Evolutionary conservation across 1,140 invertebrate genomes (phyloP).

Genomic region (Danaus plexippus): DNA sequence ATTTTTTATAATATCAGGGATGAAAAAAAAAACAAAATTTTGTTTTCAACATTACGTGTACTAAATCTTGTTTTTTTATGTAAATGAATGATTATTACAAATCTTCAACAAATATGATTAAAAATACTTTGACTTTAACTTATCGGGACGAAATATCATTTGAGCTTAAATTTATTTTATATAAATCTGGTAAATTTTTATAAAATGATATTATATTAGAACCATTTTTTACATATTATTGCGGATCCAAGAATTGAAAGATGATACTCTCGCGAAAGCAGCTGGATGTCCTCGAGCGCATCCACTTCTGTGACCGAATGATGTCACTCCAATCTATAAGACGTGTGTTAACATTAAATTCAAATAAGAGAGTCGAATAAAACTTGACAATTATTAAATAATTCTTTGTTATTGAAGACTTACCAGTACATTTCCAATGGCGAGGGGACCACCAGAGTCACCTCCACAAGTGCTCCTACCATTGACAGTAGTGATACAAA

Average conservation of each 20-base stretch:
- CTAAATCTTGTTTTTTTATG: no score
- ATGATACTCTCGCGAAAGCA: conserved; percentile 9
- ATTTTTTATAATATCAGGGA: no score
- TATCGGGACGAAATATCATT: no score
- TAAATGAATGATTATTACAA: no score
- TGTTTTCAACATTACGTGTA: no score
- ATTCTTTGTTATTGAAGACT: neutral
- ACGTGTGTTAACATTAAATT: neutral
- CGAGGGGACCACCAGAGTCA: conserved; percentile 14
- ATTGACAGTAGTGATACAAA: conserved; percentile 6
- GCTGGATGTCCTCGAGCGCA: conserved; percentile 6
- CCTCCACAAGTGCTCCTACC: conserved; percentile 7
- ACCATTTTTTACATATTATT: no score
- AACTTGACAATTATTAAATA: neutral
- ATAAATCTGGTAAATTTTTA: no score
- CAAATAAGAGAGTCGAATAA: neutral
- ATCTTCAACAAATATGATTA: no score
- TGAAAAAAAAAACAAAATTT: no score
- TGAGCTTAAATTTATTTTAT: no score
- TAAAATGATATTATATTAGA: no score
- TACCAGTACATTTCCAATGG: conserved; percentile 7
- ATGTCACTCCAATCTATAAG: conserved; percentile 11
- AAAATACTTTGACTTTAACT: no score
- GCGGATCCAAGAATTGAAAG: conserved; percentile 9
- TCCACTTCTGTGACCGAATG: conserved; percentile 7